These are phyloP conservation scores for Pyrgus malvae DNA, from an alignment of 2,888 invertebrate genomes.

Conservation along the genomic window DNA sequence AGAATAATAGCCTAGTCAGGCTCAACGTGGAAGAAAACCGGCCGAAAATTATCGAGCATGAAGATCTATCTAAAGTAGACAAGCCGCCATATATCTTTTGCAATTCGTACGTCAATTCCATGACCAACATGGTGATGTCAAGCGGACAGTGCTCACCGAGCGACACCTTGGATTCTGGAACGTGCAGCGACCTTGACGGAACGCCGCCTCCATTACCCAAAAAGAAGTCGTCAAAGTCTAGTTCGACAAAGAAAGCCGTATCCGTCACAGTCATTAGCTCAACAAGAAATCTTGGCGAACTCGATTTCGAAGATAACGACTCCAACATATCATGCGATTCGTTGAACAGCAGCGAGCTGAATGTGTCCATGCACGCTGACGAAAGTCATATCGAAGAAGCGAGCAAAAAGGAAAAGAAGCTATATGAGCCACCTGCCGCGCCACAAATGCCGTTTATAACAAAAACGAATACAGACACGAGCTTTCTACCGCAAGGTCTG, in stretches of 20 bases:
- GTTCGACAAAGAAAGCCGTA: conserved; percentile 74
- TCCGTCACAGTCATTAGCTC: conserved; percentile 81
- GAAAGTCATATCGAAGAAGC: conserved; percentile 70
- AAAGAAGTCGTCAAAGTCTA: conserved; percentile 82
- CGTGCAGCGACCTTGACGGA: conserved; percentile 91
- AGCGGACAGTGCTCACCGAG: conserved; percentile 92
- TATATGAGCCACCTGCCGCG: conserved; percentile 54
- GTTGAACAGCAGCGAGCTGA: conserved; percentile 87
- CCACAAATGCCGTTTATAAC: conserved; percentile 58
- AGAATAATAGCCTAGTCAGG: conserved; percentile 81
- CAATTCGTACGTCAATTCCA: conserved; percentile 79
- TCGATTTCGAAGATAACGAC: conserved; percentile 87
- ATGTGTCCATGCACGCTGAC: conserved; percentile 75
- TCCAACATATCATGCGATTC: conserved; percentile 92
- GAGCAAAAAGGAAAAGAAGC: conserved; percentile 67
- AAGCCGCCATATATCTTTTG: conserved; percentile 84
- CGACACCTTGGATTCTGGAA: conserved; percentile 92
- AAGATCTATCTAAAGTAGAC: conserved; percentile 67
- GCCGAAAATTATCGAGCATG: conserved; percentile 77
- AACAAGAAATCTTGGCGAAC: conserved; percentile 83
- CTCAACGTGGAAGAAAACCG: conserved; percentile 79
- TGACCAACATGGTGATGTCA: conserved; percentile 84
- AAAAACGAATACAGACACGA: conserved; percentile 62
- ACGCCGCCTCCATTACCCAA: conserved; percentile 87
- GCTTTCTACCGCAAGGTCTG: conserved; percentile 85